Evolutionary conservation across 2,888 invertebrate species (phyloP).

Genomic region (Salpingus planirostris): DNA sequence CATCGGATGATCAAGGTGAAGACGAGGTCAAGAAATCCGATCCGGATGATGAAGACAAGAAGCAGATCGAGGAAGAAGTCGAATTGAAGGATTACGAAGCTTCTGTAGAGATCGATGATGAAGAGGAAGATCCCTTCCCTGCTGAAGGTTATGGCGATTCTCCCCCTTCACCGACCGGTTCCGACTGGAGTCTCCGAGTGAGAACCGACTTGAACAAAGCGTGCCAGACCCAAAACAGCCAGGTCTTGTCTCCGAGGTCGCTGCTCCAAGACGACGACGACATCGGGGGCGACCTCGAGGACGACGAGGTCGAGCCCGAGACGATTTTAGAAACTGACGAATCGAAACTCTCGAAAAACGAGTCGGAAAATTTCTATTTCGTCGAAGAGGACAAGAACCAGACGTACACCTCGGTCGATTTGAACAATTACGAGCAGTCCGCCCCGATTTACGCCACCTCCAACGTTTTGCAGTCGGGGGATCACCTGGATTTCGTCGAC

Average conservation of each 20-base stretch:
- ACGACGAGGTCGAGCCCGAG: no score
- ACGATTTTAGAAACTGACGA: no score
- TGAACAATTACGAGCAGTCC: slow-evolving; percentile 19
- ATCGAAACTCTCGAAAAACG: no score
- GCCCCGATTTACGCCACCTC: slow-evolving; percentile 29
- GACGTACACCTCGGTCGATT: slow-evolving; percentile 5
- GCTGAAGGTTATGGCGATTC: slow-evolving; percentile 3
- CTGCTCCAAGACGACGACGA: slow-evolving; percentile 13
- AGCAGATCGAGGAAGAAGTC: slow-evolving; percentile 3
- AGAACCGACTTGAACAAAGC: slow-evolving; percentile 40
- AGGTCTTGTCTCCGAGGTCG: slow-evolving; percentile 12
- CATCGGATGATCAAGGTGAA: not conserved
- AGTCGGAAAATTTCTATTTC: slow-evolving; percentile 17
- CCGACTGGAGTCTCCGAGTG: slow-evolving; percentile 23
- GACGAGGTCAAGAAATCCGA: slow-evolving; percentile 7
- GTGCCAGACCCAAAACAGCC: slow-evolving; percentile 32
- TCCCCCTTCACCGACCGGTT: slow-evolving; percentile 6
- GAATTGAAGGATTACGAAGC: slow-evolving; percentile 9
- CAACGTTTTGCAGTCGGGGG: no score
- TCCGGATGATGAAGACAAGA: slow-evolving; percentile 3
- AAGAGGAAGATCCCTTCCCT: slow-evolving; percentile 7
- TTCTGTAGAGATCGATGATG: slow-evolving; percentile 13
- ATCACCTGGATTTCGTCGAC: slow-evolving; percentile 43
- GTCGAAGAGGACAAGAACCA: slow-evolving; percentile 14
- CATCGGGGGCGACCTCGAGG: slow-evolving; percentile 8